Base-by-base conservation (phyloP, 2,888 invertebrate species). In the Ichneumoninae sp. region DNA sequence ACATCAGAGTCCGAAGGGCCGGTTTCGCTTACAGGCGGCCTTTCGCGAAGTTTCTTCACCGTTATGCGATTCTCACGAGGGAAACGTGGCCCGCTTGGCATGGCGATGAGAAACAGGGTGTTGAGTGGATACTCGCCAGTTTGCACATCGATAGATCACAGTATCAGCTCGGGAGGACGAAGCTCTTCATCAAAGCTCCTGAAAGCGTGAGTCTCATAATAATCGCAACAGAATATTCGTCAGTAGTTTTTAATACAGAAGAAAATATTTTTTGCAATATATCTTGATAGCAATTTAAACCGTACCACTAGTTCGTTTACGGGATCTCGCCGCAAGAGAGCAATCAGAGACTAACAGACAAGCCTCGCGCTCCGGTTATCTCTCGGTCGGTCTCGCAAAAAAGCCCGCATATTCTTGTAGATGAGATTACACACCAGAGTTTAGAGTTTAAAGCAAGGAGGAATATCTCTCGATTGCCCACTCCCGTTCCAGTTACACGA, bases 181-280 rank as follows among this genome's bases (percentile, higher is more conserved):
- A 96, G 93, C 94, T 96, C 30, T 96, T 96, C 90, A 95, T 96
- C 87, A 96, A 96, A 92, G 96, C 96, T 78, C 95, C 95, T 0
- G 95, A 95, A 93, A 95, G 94, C 80, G 95, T 95, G 90, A 92
- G 94, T 89, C 2, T 60, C 7, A 7, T 1, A n/a, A 13, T 19
- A 6, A 33, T 30, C 16, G 30, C 26, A 60, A 60, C 16, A 30
- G 10, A 22, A 26, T 57, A 10, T 54, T 54, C 6, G 3, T 54
- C 2, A 13, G 8, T 8, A 54, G 6, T 19, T 19, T 19, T 54
- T 19, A 22, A 22, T 54, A 19, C n/a, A 22, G 19, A 22, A 54
- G 0, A 19, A 19, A 30, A 30, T 54, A 19, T 54, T 19, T n/a
- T 54, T 36, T 36, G 36, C 1, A 19, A 54, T 19, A 22, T 8